phyloP scores from a whole-genome alignment of 2,888 invertebrate genomes.

The Abrostola triplasia region DNA sequence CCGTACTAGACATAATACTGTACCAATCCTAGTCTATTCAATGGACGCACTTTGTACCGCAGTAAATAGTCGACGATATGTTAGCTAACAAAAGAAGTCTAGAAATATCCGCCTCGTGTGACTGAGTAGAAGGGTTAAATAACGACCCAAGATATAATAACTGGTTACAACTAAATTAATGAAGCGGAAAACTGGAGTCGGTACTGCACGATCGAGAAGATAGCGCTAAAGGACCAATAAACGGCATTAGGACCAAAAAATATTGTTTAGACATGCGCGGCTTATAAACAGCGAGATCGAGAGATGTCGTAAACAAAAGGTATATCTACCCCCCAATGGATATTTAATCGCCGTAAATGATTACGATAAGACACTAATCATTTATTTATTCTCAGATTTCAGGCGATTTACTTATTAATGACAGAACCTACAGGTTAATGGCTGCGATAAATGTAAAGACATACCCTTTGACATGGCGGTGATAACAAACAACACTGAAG shows the following conservation, averaged over 20 bases:
- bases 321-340: too few relatives aligned
- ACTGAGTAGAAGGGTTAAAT: not conserved
- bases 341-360: not conserved
- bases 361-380: not conserved
- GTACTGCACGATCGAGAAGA: not conserved
- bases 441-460: not conserved
- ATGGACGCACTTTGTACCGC: not conserved
- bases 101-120: not conserved
- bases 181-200: not conserved
- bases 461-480: not conserved
- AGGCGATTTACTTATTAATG: not conserved
- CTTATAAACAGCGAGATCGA: not conserved
- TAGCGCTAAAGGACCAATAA: not conserved
- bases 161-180: not conserved
- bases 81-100: not conserved
- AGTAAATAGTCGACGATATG: not conserved
- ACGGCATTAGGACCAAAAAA: not conserved
- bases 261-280: not conserved
- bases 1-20: not conserved
- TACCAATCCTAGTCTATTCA: not conserved
- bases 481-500: constrained; percentile 20
- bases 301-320: too few relatives aligned
- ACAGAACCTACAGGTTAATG: constrained; percentile 1
- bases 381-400: not conserved
- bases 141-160: not conserved